phyloP scores from a whole-genome alignment of 2,797 vertebrate species.

The Leuciscus waleckii region DNA sequence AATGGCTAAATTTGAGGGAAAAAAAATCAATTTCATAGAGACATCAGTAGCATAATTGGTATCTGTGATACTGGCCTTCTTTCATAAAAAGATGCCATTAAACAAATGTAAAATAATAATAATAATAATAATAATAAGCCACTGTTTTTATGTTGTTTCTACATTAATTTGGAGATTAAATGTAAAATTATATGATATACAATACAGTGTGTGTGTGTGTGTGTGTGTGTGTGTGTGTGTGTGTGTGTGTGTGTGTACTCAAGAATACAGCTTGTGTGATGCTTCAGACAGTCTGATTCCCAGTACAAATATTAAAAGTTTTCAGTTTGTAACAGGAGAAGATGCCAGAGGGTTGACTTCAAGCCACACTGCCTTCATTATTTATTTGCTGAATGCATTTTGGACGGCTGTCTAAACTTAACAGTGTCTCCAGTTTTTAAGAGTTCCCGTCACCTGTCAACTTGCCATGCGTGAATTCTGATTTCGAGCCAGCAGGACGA shows the following conservation, averaged over 20 bases:
- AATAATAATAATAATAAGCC: neutral
- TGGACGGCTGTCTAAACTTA: slow-evolving; percentile 65
- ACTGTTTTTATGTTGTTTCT: too few relatives aligned
- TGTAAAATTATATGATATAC: too few relatives aligned
- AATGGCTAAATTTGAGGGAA: too few relatives aligned
- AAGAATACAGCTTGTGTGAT: neutral
- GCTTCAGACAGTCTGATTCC: neutral
- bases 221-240: slow-evolving; percentile 11
- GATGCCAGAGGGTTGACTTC: slow-evolving; percentile 34
- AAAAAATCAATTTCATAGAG: too few relatives aligned
- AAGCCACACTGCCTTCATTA: slow-evolving; percentile 57
- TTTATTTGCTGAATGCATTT: slow-evolving; percentile 60
- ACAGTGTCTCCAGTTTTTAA: slow-evolving; percentile 64
- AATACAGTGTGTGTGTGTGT: neutral
- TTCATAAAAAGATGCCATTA: too few relatives aligned
- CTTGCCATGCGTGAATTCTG: slow-evolving; percentile 56
- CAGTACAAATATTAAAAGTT: neutral
- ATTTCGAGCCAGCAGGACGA: slow-evolving; percentile 66
- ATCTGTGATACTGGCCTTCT: too few relatives aligned
- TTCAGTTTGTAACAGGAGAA: neutral
- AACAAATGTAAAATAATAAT: neutral
- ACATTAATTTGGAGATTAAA: too few relatives aligned
- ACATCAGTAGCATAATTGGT: too few relatives aligned
- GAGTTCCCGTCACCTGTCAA: slow-evolving; percentile 65
- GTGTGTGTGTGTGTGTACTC: slow-evolving; percentile 12